phyloP scores from a whole-genome alignment of 1,140 invertebrate species.

The Cardiocondyla obscurior region DNA sequence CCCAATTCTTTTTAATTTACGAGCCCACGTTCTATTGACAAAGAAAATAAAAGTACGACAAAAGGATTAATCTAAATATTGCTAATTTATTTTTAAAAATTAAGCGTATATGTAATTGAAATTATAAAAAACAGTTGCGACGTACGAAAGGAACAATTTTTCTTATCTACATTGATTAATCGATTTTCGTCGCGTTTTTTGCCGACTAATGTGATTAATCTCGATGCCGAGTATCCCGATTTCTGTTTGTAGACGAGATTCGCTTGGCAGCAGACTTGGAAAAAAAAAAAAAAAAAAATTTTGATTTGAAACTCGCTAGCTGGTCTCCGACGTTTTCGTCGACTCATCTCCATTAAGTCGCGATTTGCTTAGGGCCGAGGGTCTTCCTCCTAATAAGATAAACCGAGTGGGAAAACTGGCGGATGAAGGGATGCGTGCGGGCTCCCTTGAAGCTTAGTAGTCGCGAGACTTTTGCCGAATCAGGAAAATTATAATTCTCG shows the following conservation, averaged over 20 bases:
- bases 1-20: no score
- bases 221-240: background rate
- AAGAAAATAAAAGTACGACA: no score
- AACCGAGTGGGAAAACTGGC: slow-evolving; percentile 57
- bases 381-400: slow-evolving; percentile 65
- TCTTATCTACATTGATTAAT: no score
- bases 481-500: slow-evolving; percentile 71
- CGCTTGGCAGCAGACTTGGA: background rate
- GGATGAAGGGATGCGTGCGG: slow-evolving; percentile 3
- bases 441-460: slow-evolving; percentile 45
- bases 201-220: slow-evolving; percentile 29
- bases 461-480: slow-evolving; percentile 67
- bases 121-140: no score
- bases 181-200: background rate
- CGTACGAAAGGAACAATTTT: no score
- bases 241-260: slow-evolving; percentile 12
- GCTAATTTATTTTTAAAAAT: no score
- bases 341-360: slow-evolving; percentile 63
- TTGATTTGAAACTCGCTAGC: background rate
- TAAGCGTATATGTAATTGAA: no score
- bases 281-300: no score
- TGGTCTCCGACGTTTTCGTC: slow-evolving; percentile 29
- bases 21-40: no score
- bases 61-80: no score
- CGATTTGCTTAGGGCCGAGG: slow-evolving; percentile 33